Evolutionary conservation across 2,888 invertebrate species (phyloP), one percentile per base, ranked within the genome.

Genomic region (Cephalotes varians): DNA sequence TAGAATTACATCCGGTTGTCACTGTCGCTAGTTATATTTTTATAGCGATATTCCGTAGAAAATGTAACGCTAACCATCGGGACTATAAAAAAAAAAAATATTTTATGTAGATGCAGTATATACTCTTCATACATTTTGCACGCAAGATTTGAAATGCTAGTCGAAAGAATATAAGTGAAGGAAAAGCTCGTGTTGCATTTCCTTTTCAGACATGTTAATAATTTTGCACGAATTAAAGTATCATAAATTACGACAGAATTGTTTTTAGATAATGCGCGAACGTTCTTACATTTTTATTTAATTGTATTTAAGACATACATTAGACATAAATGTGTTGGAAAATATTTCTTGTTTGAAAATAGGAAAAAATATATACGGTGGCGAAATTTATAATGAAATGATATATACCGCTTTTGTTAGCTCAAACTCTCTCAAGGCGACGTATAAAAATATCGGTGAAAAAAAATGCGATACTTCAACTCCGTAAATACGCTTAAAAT

Each of bases 401-500:
- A 79, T 31, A 34, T 28, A 28, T 25, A n/a, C 3, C 40, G 18
- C 40, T 49, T 51, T 47, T 49, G 64, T 74, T 65, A 25, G 76
- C 9, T 69, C 25, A 44, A 72, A 72, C 56, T 56, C 72, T 79
- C 25, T 21, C 44, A 34, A 54, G 54, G 21, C 21, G 31, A 44
- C 31, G 31, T 44, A n/a, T n/a, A 44, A 44, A 58, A 56, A 44
- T 71, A 56, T 56, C 21, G 1, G 44, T 56, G n/a, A n/a, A n/a
- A 51, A 79, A 79, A 56, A 71, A 71, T 4, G 77, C 12, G 56
- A 72, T 72, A 37, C 18, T 44, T 18, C 25, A 44, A 71, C 44
- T n/a, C 12, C 34, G 56, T 44, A 79, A 79, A 79, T 79, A 72
- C 56, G 40, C 25, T 56, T 56, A 40, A 44, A 72, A 79, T 71